A percentile compares a stretch with the other conserved stretches of the same genome.
Evolutionary conservation across 1,140 invertebrate genomes (phyloP).

Genomic region (Globodera ellingtonae): DNA sequence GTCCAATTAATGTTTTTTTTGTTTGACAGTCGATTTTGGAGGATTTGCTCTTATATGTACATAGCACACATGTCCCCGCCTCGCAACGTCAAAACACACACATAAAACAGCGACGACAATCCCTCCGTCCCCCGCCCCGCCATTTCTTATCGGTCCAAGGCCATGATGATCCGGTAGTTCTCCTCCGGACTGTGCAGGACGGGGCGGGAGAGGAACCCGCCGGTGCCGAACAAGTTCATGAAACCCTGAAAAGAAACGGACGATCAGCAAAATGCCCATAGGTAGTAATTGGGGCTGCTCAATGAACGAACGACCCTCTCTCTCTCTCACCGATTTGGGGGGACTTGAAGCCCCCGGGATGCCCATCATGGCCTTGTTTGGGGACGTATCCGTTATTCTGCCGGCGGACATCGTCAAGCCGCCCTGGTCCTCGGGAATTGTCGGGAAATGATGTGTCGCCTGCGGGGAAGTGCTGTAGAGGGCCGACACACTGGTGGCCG

Average conservation of each 20-base stretch:
- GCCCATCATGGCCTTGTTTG: not conserved
- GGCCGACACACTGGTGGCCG: conserved; percentile 13
- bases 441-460: conserved; percentile 16
- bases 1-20: too few species aligned
- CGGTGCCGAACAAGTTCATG: conserved; percentile 41
- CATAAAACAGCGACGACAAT: not conserved
- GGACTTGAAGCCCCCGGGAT: not conserved
- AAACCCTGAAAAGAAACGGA: conserved; percentile 25
- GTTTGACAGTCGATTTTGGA: too few species aligned
- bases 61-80: too few species aligned
- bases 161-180: conserved; percentile 52
- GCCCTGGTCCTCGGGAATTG: conserved; percentile 19
- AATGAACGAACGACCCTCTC: not conserved
- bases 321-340: conserved; percentile 26
- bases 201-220: conserved; percentile 41
- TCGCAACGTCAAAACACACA: too few species aligned
- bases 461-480: conserved; percentile 10
- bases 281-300: too few species aligned
- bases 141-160: conserved; percentile 37
- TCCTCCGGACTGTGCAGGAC: conserved; percentile 44
- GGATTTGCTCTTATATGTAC: too few species aligned
- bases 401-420: conserved; percentile 32
- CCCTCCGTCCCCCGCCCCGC: not conserved
- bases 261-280: too few species aligned
- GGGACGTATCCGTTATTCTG: not conserved